Conservation (phyloP, 2,797 vertebrate species). For the Poecilia gillii region DNA sequence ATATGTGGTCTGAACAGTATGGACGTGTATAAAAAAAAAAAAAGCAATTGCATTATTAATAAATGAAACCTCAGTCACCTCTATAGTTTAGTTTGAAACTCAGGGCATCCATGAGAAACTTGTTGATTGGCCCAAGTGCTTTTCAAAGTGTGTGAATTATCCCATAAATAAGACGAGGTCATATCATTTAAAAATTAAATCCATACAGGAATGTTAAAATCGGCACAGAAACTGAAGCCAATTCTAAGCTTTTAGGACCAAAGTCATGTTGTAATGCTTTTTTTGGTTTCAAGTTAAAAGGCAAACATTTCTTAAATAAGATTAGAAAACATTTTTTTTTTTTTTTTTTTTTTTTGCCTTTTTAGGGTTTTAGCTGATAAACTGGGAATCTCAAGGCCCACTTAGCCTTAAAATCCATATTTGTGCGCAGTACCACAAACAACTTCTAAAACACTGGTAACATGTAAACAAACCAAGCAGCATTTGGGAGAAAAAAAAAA, state of each 20-base stretch:
- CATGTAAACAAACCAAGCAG: slow-evolving; percentile 60
- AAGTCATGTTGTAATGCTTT: not conserved
- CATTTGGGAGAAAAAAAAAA: slow-evolving; percentile 33
- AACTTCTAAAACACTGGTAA: slow-evolving; percentile 48
- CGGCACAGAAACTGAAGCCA: not conserved
- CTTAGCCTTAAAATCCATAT: slow-evolving; percentile 31
- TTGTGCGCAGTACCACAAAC: slow-evolving; percentile 39
- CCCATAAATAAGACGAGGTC: not conserved
- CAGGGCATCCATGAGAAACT: not conserved
- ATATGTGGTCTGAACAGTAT: not conserved
- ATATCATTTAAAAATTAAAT: not conserved
- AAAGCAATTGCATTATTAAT: not conserved
- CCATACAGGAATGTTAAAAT: not conserved
- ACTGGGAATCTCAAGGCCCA: not conserved
- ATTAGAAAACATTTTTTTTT: not conserved
- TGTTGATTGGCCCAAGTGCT: not conserved
- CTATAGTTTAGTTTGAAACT: not conserved
- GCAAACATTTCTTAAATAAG: not conserved
- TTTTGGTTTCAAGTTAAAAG: not conserved
- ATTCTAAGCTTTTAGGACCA: not conserved
- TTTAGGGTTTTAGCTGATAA: not conserved
- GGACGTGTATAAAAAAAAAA: not conserved
- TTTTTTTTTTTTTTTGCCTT: not conserved
- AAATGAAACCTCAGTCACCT: not conserved
- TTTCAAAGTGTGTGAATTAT: not conserved